These are phyloP conservation scores for Drosophila mayri DNA, from an alignment of 1,140 invertebrate species.

Conservation along the genomic window DNA sequence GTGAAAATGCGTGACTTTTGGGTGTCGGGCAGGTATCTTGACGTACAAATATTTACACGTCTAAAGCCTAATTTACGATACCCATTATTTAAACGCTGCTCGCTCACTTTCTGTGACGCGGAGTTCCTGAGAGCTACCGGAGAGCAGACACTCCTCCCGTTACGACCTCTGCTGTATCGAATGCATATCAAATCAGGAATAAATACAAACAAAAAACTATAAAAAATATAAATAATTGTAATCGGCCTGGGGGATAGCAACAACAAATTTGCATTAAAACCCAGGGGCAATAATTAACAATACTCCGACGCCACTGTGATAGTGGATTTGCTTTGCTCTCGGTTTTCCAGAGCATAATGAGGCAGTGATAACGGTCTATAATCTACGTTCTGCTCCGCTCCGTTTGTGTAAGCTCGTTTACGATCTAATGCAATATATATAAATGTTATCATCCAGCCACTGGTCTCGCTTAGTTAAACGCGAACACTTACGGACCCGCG, in stretches of 20 bases:
- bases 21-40: slow-evolving; percentile 21
- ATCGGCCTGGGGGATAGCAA: neutral
- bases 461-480: slow-evolving; percentile 54
- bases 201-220: slow-evolving; percentile 19
- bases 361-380: slow-evolving; percentile 36
- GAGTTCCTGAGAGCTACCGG: neutral
- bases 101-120: neutral
- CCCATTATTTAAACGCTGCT: neutral
- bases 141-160: slow-evolving; percentile 39
- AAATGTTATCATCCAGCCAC: slow-evolving; percentile 63
- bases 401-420: slow-evolving; percentile 35
- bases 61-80: slow-evolving; percentile 12
- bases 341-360: slow-evolving; percentile 39
- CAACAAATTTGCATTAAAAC: slow-evolving; percentile 38
- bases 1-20: slow-evolving; percentile 6
- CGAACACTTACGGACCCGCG: slow-evolving; percentile 18
- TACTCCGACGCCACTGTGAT: neutral
- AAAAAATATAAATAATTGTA: slow-evolving; percentile 31
- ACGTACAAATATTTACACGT: slow-evolving; percentile 18
- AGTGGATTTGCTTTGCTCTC: slow-evolving; percentile 26
- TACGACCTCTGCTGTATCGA: slow-evolving; percentile 11
- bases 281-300: slow-evolving; percentile 25
- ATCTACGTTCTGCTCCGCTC: slow-evolving; percentile 32
- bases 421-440: slow-evolving; percentile 58
- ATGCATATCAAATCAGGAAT: slow-evolving; percentile 50